These are phyloP conservation scores for Peribatodes rhomboidaria DNA, from an alignment of 2,888 invertebrate genomes.

Conservation along the genomic window DNA sequence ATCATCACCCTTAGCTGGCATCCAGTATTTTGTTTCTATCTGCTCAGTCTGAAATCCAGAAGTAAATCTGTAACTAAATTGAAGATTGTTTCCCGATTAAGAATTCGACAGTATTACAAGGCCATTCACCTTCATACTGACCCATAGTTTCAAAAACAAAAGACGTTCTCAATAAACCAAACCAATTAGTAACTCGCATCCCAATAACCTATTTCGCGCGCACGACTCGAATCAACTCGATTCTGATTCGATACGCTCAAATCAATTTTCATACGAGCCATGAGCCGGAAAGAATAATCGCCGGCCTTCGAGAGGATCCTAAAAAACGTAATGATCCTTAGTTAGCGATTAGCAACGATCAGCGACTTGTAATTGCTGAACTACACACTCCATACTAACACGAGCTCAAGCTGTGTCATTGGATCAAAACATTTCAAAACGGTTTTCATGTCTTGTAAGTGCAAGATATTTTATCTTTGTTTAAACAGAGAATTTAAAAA, in stretches of 20 bases:
- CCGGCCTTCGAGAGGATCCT: slow-evolving; percentile 54
- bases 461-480: neutral
- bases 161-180: slow-evolving; percentile 31
- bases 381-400: slow-evolving; percentile 15
- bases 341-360: slow-evolving; percentile 40
- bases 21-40: too few relatives aligned
- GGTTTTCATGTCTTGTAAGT: too few relatives aligned
- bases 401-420: slow-evolving; percentile 32
- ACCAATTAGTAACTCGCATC: slow-evolving; percentile 18
- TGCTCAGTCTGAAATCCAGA: too few relatives aligned
- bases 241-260: slow-evolving; percentile 48
- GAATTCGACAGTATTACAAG: neutral
- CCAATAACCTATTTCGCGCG: slow-evolving; percentile 48
- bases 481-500: neutral
- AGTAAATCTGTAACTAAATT: too few relatives aligned
- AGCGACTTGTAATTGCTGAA: slow-evolving; percentile 28
- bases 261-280: slow-evolving; percentile 52
- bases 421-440: neutral
- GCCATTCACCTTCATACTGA: neutral
- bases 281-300: slow-evolving; percentile 55
- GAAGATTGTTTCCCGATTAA: neutral
- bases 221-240: slow-evolving; percentile 42
- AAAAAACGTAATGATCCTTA: slow-evolving; percentile 43
- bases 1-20: too few relatives aligned
- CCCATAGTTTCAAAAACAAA: slow-evolving; percentile 6